These are phyloP conservation scores for Achroia grisella DNA, from an alignment of 1,140 invertebrate species.

Conservation along the genomic window DNA sequence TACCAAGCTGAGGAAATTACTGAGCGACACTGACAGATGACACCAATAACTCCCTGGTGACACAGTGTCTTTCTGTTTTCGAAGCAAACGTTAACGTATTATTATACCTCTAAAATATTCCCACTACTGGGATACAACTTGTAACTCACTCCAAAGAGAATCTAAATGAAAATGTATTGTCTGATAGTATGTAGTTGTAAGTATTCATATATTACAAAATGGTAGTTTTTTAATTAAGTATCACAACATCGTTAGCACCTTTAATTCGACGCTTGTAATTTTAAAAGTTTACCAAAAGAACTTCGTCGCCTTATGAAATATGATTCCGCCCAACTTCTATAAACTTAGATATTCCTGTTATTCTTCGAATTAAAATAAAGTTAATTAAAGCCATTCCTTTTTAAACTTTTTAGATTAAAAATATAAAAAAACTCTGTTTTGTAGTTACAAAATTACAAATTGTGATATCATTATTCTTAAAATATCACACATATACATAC, in stretches of 20 bases:
- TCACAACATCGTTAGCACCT: no score
- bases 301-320: not conserved
- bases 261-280: no score
- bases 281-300: no score
- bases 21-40: slow-evolving; percentile 61
- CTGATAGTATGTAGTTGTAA: no score
- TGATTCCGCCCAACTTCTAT: not conserved
- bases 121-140: no score
- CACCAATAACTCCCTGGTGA: slow-evolving; percentile 49
- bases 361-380: slow-evolving; percentile 6
- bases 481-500: no score
- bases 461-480: no score
- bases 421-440: slow-evolving; percentile 7
- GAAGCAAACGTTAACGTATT: slow-evolving; percentile 5
- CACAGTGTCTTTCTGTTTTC: slow-evolving; percentile 23
- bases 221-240: no score
- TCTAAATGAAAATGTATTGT: no score
- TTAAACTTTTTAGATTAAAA: slow-evolving; percentile 23
- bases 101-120: no score
- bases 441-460: slow-evolving; percentile 7
- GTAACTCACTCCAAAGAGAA: no score
- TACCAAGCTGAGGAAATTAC: slow-evolving; percentile 48
- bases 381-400: slow-evolving; percentile 27
- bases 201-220: no score
- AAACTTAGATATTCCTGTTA: not conserved